Evolutionary conservation across 2,113 vertebrate genomes (phyloP).

Genomic region (Odontophorus gujanensis): DNA sequence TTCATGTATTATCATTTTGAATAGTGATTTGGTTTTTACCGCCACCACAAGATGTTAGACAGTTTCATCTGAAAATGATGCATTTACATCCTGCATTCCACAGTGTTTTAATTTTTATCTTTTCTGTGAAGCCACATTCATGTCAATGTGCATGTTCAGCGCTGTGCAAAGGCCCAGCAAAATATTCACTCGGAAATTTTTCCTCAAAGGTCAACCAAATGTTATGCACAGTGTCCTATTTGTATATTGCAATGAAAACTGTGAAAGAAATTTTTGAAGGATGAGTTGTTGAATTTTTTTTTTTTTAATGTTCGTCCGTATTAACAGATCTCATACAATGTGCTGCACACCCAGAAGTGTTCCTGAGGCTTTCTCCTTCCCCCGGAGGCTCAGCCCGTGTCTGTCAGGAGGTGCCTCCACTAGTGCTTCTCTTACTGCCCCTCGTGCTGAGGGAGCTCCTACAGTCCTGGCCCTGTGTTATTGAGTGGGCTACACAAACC

Average conservation of each 20-base stretch:
- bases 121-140: not conserved
- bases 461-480: not conserved
- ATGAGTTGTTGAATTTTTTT: not conserved
- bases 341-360: not conserved
- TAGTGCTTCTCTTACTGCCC: accelerated
- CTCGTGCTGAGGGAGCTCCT: not conserved
- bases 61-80: conserved; percentile 72
- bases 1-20: conserved; percentile 63
- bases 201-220: not conserved
- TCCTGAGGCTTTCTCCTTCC: not conserved
- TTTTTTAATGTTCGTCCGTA: not conserved
- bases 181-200: not conserved
- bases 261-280: not conserved
- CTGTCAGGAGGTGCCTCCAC: not conserved
- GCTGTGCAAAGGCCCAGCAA: not conserved
- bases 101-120: conserved; percentile 55
- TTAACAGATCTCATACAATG: not conserved
- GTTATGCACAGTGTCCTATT: not conserved
- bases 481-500: not conserved
- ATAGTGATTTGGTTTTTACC: conserved; percentile 55
- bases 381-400: not conserved
- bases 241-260: not conserved
- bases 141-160: not conserved
- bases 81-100: conserved; percentile 21
- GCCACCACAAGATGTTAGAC: conserved; percentile 63